These are phyloP conservation scores for Tolypeutes matacus DNA, from an alignment of 2,797 vertebrate genomes.

Conservation along the genomic window DNA sequence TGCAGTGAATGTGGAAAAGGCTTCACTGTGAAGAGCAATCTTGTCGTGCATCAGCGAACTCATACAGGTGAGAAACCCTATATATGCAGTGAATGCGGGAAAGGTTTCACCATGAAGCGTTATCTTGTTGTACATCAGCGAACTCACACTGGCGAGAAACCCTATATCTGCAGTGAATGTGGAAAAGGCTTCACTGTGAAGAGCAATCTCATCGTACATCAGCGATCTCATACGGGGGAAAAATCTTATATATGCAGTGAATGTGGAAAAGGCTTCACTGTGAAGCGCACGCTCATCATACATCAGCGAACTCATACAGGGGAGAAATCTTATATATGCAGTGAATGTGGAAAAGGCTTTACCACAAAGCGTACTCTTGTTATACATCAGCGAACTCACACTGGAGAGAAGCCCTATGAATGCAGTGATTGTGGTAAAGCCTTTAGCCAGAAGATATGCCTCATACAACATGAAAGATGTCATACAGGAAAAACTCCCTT, in stretches of 20 bases:
- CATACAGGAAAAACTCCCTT: conserved; percentile 82
- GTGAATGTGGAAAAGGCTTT: conserved; percentile 88
- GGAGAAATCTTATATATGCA: conserved; percentile 88
- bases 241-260: conserved; percentile 89
- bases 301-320: conserved; percentile 90
- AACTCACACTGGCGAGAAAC: conserved; percentile 88
- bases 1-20: conserved; percentile 74
- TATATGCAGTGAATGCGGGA: conserved; percentile 88
- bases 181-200: conserved; percentile 89
- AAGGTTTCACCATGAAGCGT: conserved; percentile 88
- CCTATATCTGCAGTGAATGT: conserved; percentile 88
- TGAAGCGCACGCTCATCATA: conserved; percentile 89
- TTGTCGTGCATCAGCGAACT: conserved; percentile 86
- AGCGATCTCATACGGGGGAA: conserved; percentile 92
- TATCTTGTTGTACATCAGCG: conserved; percentile 89
- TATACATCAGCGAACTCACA: conserved; percentile 87
- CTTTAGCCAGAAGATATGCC: conserved; percentile 71
- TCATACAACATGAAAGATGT: conserved; percentile 74
- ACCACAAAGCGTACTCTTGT: conserved; percentile 87
- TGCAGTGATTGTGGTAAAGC: conserved; percentile 71
- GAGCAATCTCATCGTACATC: conserved; percentile 90
- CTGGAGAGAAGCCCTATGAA: conserved; percentile 68
- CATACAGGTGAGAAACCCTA: conserved; percentile 87
- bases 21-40: conserved; percentile 64
- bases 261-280: conserved; percentile 91